phyloP scores from a whole-genome alignment of 2,113 vertebrate species.

The Garra rufa region DNA sequence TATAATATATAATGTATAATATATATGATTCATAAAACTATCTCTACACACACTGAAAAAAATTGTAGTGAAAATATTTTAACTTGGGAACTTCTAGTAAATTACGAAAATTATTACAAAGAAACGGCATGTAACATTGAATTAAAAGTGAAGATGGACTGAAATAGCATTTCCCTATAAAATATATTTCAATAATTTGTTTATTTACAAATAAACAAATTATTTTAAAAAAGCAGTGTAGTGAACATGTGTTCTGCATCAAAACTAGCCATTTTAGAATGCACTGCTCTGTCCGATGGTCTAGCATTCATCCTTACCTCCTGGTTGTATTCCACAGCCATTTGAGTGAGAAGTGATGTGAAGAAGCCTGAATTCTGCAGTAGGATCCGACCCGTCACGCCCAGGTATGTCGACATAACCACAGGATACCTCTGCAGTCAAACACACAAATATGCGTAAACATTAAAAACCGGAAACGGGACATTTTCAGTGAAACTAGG shows the following conservation, averaged over 20 bases:
- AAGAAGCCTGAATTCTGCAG: constrained; percentile 93
- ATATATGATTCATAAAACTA: too few species aligned
- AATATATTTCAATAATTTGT: too few species aligned
- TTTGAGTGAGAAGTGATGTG: constrained; percentile 89
- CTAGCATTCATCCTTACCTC: constrained; percentile 80
- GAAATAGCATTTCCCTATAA: too few species aligned
- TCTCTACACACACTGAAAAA: too few species aligned
- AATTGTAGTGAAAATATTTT: too few species aligned
- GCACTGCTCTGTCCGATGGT: not conserved
- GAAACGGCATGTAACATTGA: too few species aligned
- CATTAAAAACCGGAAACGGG: constrained; percentile 71
- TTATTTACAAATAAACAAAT: too few species aligned
- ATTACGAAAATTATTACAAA: too few species aligned
- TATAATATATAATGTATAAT: too few species aligned
- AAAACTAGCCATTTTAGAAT: not conserved
- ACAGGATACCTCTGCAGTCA: constrained; percentile 89
- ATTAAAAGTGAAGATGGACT: too few species aligned
- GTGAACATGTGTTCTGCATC: not conserved
- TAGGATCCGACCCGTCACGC: constrained; percentile 89
- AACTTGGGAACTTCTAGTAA: too few species aligned
- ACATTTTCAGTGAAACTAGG: not conserved
- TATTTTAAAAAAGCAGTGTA: not conserved
- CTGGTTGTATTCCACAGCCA: constrained; percentile 87
- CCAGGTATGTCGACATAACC: constrained; percentile 95
- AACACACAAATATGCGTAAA: constrained; percentile 40